Conservation (phyloP, 2,888 invertebrate genomes). For the Iphiclides podalirius region DNA sequence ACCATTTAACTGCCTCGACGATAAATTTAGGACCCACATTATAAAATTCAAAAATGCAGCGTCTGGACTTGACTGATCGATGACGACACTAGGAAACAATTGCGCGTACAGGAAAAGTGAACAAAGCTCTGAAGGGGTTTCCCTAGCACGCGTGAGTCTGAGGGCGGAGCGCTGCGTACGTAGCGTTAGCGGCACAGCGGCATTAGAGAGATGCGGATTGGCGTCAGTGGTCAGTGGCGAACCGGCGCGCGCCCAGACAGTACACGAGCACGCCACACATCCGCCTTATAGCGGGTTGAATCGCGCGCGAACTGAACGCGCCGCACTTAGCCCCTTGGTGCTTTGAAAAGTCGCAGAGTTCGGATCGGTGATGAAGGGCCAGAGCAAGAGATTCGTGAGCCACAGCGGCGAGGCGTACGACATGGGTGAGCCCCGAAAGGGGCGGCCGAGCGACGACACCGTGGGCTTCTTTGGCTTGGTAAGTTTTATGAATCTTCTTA, state of each 20-base stretch:
- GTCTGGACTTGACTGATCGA: too few relatives aligned
- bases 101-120: conserved; percentile 8
- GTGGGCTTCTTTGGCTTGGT: conserved; percentile 20
- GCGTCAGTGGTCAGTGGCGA: conserved; percentile 9
- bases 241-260: conserved; percentile 13
- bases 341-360: conserved; percentile 4
- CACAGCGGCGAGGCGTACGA: conserved; percentile 18
- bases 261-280: conserved; percentile 1
- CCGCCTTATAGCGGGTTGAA: conserved; percentile 5
- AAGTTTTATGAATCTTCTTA: background rate
- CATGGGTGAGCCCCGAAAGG: conserved; percentile 10
- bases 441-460: conserved; percentile 7
- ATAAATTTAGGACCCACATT: too few relatives aligned
- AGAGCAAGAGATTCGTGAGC: conserved; percentile 22
- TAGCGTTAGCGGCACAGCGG: too few relatives aligned
- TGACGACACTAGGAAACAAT: background rate
- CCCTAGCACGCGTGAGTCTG: too few relatives aligned
- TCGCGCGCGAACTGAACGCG: conserved; percentile 9
- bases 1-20: too few relatives aligned
- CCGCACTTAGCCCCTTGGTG: background rate
- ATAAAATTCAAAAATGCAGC: too few relatives aligned
- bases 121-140: conserved; percentile 19
- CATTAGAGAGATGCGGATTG: too few relatives aligned
- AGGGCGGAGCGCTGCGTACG: too few relatives aligned
- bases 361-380: conserved; percentile 26